Percentiles rank a stretch among this genome's conserved stretches.
Evolutionary conservation across 2,888 invertebrate genomes (phyloP).

Genomic region (Oligia strigilis): DNA sequence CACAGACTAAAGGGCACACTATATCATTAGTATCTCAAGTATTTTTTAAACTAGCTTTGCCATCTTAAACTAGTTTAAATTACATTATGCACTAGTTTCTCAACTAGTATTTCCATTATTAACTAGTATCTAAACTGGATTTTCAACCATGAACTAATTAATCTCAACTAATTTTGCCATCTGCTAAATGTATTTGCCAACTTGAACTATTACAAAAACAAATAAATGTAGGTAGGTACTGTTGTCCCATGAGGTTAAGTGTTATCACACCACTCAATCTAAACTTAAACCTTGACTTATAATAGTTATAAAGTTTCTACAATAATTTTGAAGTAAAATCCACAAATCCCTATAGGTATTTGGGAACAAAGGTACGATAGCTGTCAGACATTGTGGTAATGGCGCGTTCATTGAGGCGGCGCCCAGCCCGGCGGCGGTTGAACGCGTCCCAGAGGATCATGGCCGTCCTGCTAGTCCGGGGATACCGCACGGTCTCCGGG

Average conservation of each 20-base stretch:
- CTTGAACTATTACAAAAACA: not conserved
- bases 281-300: constrained; percentile 29
- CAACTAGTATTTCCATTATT: not conserved
- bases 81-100: not conserved
- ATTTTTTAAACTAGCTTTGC: not conserved
- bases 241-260: constrained; percentile 16
- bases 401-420: no score
- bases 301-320: constrained; percentile 15
- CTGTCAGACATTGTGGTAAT: constrained; percentile 25
- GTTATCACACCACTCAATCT: constrained; percentile 32
- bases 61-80: not conserved
- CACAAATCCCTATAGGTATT: constrained; percentile 35
- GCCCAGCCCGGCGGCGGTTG: no score
- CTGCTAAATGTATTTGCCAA: not conserved
- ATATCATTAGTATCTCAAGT: not conserved
- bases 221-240: not conserved
- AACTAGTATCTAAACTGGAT: not conserved
- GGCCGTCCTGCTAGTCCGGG: no score
- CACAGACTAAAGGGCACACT: no score
- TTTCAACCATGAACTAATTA: no score
- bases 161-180: no score
- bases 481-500: no score
- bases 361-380: constrained; percentile 28
- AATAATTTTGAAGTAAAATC: constrained; percentile 28
- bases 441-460: no score